phyloP scores from a whole-genome alignment of 2,888 invertebrate species.

The Hemaris fuciformis region DNA sequence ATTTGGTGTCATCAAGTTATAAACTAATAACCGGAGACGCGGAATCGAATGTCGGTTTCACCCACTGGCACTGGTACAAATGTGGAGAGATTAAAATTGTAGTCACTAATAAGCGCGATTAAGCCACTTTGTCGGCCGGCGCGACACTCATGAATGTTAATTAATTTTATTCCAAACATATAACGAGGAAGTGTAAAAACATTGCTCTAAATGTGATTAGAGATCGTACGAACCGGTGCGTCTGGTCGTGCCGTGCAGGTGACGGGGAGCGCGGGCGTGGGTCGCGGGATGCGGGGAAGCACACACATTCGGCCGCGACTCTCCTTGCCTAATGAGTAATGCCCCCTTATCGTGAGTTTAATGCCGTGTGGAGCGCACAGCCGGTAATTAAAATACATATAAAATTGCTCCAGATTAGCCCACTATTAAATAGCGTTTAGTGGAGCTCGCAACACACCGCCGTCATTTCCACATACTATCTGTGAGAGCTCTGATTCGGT shows the following conservation, averaged over 20 bases:
- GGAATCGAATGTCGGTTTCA: background rate
- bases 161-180: background rate
- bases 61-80: background rate
- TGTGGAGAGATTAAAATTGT: background rate
- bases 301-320: background rate
- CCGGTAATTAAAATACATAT: constrained; percentile 1
- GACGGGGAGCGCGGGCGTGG: too few species aligned
- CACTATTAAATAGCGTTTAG: constrained; percentile 52
- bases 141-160: background rate
- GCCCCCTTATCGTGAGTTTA: background rate
- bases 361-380: background rate
- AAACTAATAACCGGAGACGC: background rate
- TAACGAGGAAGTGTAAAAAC: background rate
- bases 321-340: background rate
- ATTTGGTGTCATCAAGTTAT: background rate
- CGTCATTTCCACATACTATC: too few species aligned
- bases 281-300: too few species aligned
- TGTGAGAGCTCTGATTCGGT: too few species aligned
- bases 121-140: constrained; percentile 1
- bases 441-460: constrained; percentile 11
- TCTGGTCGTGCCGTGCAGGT: background rate
- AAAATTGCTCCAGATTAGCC: constrained; percentile 15
- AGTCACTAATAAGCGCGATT: background rate
- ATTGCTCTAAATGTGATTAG: background rate
- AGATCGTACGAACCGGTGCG: background rate